Base-by-base conservation (phyloP, 1,140 invertebrate genomes). In the Drepana arcuata region DNA sequence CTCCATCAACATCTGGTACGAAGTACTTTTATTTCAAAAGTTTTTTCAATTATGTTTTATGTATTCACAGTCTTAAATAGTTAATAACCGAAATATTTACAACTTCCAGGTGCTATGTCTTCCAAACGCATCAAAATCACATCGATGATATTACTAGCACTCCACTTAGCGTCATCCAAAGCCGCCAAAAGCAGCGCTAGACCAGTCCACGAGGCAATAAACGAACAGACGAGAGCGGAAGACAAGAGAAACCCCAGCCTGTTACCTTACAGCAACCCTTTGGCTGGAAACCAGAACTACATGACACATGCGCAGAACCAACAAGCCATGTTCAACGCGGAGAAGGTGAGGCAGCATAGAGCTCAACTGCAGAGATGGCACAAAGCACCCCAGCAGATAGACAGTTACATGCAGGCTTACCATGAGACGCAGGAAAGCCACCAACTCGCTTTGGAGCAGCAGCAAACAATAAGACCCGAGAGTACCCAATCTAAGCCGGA, bases 321-420 rank as follows among this genome's bases (percentile, higher is more conserved):
- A 36, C 78, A 82, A 64, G 78, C 78, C 0, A 82, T 82, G 78
- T 82, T 82, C 39, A 71, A 78, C 27, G 78, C 78, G 2, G 74
- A 79, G 45, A 64, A 56, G 42, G 36, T 75, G 7, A 53, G 78
- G 26, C 78, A 82, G 31, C 78, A 79, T 16, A 64, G 68, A 55
- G 78, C 73, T 0, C 78, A 79, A 31, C 32, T 82, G 3, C 72
- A 75, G 42, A 67, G 73, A 46, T 67, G 67, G 64, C 56, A 44
- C 0, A 61, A 70, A 39, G 52, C 51, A 13, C 72, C 72, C 0
- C 54, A 34, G 30, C 45, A 67, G 26, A 43, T 64, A 3, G 74
- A 84, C 21, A 83, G 72, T 33, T 83, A 83, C 38, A 74, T 84
- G 66, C 73, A 66, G 70, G 74, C 79, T 3, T 81, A 83, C 27